A percentile compares a stretch with the other conserved stretches of the same genome.
Conservation (phyloP, 2,113 vertebrate genomes). For the Pavo muticus region DNA sequence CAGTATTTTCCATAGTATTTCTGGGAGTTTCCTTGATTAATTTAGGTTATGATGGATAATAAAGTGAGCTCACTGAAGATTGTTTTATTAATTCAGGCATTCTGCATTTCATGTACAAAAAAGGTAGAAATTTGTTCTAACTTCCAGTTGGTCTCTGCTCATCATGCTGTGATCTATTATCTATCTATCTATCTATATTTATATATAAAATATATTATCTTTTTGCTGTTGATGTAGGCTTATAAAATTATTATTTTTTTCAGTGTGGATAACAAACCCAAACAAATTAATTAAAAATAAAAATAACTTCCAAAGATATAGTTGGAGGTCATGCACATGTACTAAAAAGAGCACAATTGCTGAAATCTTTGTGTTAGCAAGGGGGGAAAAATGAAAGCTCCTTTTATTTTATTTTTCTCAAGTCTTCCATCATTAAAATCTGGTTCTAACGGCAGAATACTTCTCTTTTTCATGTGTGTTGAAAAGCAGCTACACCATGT, state of each 20-base stretch:
- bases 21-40: constrained; percentile 30
- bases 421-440: constrained; percentile 82
- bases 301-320: constrained; percentile 41
- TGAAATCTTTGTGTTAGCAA: constrained; percentile 73
- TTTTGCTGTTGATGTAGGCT: background rate
- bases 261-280: constrained; percentile 45
- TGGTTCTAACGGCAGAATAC: constrained; percentile 81
- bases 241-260: constrained; percentile 12
- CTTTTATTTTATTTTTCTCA: constrained; percentile 74
- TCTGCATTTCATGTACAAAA: constrained; percentile 17
- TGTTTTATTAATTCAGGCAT: constrained; percentile 38
- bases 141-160: constrained; percentile 35
- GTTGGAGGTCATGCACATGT: constrained; percentile 26
- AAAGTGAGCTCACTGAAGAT: background rate
- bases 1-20: constrained; percentile 29
- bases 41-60: constrained; percentile 7
- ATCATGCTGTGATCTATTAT: background rate
- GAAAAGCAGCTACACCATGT: constrained; percentile 94
- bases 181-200: too few relatives aligned
- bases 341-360: constrained; percentile 47
- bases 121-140: constrained; percentile 1
- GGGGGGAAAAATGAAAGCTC: constrained; percentile 73
- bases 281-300: constrained; percentile 50
- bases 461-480: constrained; percentile 86
- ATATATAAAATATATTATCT: too few relatives aligned